Percentiles rank a stretch among this genome's conserved stretches.
Conservation (phyloP, 2,113 vertebrate genomes). For the Chitala chitala region DNA sequence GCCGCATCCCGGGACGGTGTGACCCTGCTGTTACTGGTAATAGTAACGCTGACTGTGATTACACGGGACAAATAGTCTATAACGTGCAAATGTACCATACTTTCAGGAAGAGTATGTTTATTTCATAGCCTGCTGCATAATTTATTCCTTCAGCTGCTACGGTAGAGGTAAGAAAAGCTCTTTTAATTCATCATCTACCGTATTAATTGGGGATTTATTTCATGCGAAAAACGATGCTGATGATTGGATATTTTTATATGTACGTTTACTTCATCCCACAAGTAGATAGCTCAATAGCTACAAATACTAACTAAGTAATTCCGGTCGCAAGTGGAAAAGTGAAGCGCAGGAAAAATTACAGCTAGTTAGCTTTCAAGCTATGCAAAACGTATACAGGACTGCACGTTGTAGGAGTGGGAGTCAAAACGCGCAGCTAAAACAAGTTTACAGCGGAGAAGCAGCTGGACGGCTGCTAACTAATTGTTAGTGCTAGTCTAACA, state of each 20-base stretch:
- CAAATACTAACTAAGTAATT: not conserved
- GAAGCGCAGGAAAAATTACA: not conserved
- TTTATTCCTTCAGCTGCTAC: conserved; percentile 44
- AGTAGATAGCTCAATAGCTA: not conserved
- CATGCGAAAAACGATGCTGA: no score
- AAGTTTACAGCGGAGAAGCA: no score
- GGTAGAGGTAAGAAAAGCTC: conserved; percentile 48
- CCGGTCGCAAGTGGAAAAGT: not conserved
- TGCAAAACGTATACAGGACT: not conserved
- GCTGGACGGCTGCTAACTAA: no score
- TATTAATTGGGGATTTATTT: no score
- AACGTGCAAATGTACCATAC: not conserved
- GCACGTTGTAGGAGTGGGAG: no score
- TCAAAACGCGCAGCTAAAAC: not conserved
- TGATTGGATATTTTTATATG: no score
- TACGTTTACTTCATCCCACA: not conserved
- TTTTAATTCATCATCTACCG: no score
- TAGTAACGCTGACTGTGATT: conserved; percentile 28
- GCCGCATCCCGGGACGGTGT: conserved; percentile 61
- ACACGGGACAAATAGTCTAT: no score
- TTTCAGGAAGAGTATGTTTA: not conserved
- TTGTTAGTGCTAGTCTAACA: no score
- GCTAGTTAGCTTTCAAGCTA: not conserved
- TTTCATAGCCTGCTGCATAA: conserved; percentile 23
- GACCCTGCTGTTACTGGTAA: conserved; percentile 52